Evolutionary conservation across 2,797 vertebrate species (phyloP), one percentile per base, ranked within the genome.

Genomic region (Menidia menidia): DNA sequence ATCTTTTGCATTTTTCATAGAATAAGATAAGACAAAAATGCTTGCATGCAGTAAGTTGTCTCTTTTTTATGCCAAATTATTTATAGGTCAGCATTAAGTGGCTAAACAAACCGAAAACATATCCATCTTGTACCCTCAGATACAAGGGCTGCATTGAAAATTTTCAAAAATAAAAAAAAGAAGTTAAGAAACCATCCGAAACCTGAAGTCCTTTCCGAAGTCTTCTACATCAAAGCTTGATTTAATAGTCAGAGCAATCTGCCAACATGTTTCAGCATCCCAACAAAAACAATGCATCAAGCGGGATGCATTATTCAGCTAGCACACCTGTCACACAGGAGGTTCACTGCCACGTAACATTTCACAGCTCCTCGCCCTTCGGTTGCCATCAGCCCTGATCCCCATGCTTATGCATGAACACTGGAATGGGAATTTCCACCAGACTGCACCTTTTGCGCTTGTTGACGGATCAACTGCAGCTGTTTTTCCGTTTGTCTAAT

Each of bases 321-420:
- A 59, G 61, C 71, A 63, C 81, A 84, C 66, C 74, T 84, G 82
- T 66, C 79, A 83, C 68, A 67, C 59, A 44, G 5, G 60, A 60
- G 47, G 77, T 77, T 73, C 77, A 73, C 67, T 71, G 77, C 62
- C 63, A 82, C 64, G 71, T 55, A 63, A 75, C 68, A 68, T 81
- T 85, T 85, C 71, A 80, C 71, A 72, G 81, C 60, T 82, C 51
- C 63, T 83, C 78, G 55, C 35, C 30, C 69, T 75, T 81, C 53
- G 75, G 48, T 77, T 65, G 66, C 59, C 54, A 35, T 56, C 61
- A 55, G 60, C 54, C 65, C 53, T 70, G 77, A 73, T 77, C 71
- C 68, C 77, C 78, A 77, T 73, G 77, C 81, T 81, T 85, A 85
- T 80, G 73, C 84, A 66, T 77, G 71, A 83, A 60, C 14, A 5